Base-by-base conservation (phyloP, 2,888 invertebrate genomes). In the Xylophagus ater region DNA sequence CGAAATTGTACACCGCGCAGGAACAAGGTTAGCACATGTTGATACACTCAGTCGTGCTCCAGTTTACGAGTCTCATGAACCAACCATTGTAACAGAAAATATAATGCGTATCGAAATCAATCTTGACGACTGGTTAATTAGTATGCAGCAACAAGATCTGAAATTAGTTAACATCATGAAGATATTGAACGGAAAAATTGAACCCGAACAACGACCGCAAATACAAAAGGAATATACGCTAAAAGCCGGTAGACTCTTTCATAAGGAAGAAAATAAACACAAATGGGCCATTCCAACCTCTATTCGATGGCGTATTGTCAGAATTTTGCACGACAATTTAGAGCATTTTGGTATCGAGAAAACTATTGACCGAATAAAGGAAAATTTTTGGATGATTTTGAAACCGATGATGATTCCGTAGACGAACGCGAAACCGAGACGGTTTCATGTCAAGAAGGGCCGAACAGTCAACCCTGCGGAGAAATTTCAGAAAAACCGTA, bases 11-110 rank as follows among this genome's bases (percentile, higher is more conserved):
- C 46, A 44, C 32, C 47, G 47, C 25, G 34, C 46, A 8, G 49
- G 51, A 12, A 42, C 42, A 4, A 34, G 46, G 35, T 56, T 60
- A 54, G 12, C 38, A 28, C 58, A 59, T 42, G 56, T 58, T 0
- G 58, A 59, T 20, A 44, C 56, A 28, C 41, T 56, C 37, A 54
- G 52, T 43, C 15, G 56, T 42, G 44, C 40, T 24, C 49, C 50
- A 3, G 31, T 26, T 2, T 9, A 35, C 7, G 44, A 47, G 21
- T 43, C 45, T 34, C 43, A 21, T 4, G 24, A 26, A 26, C 17
- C 21, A 2, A n/a, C 26, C 8, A 37, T 26, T 5, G 40, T 40
- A 6, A 35, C 38, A 2, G 43, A 41, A 15, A 19, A 15, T 21
- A 9, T 41, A n/a, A n/a, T 28, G 6, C 7, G 12, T n/a, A 12